A percentile compares a stretch with the other conserved stretches of the same genome.
Conservation (phyloP, 2,113 vertebrate genomes). For the Himantopus leucocephalus region DNA sequence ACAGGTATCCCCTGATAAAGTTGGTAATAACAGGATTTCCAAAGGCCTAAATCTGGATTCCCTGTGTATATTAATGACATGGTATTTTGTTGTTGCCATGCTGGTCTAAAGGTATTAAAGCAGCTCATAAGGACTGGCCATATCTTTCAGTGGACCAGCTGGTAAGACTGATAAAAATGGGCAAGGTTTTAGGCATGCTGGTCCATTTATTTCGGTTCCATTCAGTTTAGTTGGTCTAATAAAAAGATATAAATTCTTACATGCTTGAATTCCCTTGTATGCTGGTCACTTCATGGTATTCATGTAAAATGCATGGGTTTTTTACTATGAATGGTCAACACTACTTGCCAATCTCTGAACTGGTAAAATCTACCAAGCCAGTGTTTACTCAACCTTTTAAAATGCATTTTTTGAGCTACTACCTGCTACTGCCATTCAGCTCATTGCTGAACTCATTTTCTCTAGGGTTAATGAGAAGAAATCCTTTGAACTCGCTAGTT, state of each 20-base stretch:
- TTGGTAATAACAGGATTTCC: not conserved
- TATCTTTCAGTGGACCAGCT: not conserved
- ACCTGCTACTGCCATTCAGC: not conserved
- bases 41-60: not conserved
- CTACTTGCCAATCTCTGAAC: not conserved
- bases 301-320: not conserved
- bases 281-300: not conserved
- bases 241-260: not conserved
- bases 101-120: not conserved
- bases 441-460: not conserved
- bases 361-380: not conserved
- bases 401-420: not conserved
- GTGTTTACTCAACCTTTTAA: not conserved
- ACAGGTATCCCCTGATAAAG: not conserved
- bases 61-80: fast-evolving
- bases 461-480: constrained; percentile 38
- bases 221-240: not conserved
- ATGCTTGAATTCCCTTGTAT: not conserved
- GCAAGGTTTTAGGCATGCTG: not conserved
- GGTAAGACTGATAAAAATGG: not conserved
- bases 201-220: not conserved
- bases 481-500: not conserved
- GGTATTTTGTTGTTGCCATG: not conserved
- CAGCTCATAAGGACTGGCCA: not conserved
- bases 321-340: not conserved